phyloP scores from a whole-genome alignment of 2,888 invertebrate species.

The Zygogramma bicolorata region DNA sequence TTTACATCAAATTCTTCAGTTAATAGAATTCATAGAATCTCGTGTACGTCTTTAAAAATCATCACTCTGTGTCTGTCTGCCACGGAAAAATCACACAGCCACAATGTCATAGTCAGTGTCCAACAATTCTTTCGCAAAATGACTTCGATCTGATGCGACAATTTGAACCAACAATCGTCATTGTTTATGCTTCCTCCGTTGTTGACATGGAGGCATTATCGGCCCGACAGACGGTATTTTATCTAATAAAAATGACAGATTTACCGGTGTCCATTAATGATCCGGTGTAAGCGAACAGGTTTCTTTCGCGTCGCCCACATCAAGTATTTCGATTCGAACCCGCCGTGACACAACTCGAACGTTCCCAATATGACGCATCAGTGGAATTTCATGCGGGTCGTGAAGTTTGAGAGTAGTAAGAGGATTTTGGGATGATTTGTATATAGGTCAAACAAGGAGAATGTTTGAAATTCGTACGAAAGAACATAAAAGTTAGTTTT shows the following conservation, averaged over 20 bases:
- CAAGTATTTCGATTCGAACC: slow-evolving; percentile 16
- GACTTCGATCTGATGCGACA: background rate
- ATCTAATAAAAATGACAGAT: slow-evolving; percentile 62
- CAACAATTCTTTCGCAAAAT: no score
- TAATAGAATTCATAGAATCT: no score
- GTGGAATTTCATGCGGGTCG: background rate
- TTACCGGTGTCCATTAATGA: slow-evolving; percentile 60
- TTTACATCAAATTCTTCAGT: no score
- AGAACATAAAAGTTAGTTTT: no score
- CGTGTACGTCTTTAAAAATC: no score
- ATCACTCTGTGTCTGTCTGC: no score
- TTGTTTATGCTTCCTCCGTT: slow-evolving; percentile 34
- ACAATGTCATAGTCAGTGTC: no score
- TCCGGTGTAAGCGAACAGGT: slow-evolving; percentile 56
- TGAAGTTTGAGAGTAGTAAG: no score
- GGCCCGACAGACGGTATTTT: slow-evolving; percentile 54
- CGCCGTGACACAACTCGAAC: background rate
- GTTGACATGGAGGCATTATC: slow-evolving; percentile 45
- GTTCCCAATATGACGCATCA: background rate
- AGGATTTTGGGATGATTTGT: no score
- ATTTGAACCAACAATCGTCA: slow-evolving; percentile 17
- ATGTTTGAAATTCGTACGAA: no score
- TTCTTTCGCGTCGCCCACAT: slow-evolving; percentile 56
- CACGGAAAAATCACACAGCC: no score
- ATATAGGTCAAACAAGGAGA: no score